Conservation (phyloP, 1,140 invertebrate species). For the Eupeodes corollae region DNA sequence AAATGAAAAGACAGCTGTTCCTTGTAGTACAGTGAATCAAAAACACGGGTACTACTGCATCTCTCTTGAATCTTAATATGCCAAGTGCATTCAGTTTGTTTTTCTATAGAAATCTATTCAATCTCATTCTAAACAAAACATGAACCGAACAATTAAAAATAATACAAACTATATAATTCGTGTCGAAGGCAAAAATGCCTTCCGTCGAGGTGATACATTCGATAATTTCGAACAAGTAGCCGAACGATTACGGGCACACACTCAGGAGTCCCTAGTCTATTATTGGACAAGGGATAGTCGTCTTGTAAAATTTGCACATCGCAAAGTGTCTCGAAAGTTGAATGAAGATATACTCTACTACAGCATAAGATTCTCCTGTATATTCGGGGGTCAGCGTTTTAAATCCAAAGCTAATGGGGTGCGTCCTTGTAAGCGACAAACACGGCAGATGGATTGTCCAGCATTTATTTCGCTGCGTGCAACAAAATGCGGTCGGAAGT, state of each 20-base stretch:
- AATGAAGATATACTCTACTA: too few species aligned
- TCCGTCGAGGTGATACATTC: conserved; percentile 36
- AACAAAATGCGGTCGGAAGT: conserved; percentile 38
- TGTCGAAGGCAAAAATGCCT: conserved; percentile 12
- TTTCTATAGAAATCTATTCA: too few species aligned
- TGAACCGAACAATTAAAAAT: too few species aligned
- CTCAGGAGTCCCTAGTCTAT: conserved; percentile 37
- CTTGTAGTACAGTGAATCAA: too few species aligned
- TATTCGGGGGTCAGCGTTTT: conserved; percentile 40
- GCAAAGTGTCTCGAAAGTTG: conserved; percentile 41
- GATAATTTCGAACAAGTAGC: conserved; percentile 39
- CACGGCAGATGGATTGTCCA: conserved; percentile 39
- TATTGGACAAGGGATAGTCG: conserved; percentile 40
- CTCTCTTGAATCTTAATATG: too few species aligned
- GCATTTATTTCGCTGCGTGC: conserved; percentile 40
- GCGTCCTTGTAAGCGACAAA: conserved; percentile 21
- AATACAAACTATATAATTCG: neutral
- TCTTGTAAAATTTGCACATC: conserved; percentile 39
- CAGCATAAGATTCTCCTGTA: conserved; percentile 24
- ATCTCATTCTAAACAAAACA: too few species aligned
- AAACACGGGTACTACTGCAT: too few species aligned
- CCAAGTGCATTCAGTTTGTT: too few species aligned
- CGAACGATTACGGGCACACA: conserved; percentile 34
- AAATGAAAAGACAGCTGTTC: too few species aligned
- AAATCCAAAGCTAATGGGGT: conserved; percentile 36